Evolutionary conservation across 2,888 invertebrate species (phyloP), one percentile per base, ranked within the genome.

Genomic region (Furcula furcula): DNA sequence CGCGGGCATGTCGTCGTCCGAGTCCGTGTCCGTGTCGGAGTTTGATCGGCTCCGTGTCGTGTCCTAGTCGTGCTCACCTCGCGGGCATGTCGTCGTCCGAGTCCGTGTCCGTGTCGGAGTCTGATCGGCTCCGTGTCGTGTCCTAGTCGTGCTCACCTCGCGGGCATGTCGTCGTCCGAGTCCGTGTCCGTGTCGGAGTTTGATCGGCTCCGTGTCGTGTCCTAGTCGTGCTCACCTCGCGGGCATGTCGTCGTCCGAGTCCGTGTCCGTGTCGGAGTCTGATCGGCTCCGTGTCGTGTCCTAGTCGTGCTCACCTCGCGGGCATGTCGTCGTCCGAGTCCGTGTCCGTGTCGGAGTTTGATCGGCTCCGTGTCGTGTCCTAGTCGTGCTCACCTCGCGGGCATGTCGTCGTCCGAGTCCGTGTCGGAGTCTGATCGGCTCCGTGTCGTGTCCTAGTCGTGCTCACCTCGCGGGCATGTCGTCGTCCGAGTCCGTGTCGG

Each of bases 281-380:
- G 22, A 7, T 6, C 21, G 9, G n/a, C 9, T 1, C 21, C n/a
- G 18, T 18, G 18, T 18, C 18, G 18, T 18, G 18, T 18, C 2
- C 2, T 1, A 3, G 21, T 21, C n/a, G 9, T 7, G 12, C 29
- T 33, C 37, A 72, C 70, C 71, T 69, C 34, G 62, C 57, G 0
- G 30, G 21, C 3, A 61, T 60, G 2, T 64, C 70, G 1, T 64
- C 66, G 7, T 74, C 79, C 1, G 54, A 52, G 19, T 77, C 79
- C 3, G 65, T 69, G 2, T 71, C 84, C 0, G 72, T 68, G 20
- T 86, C 88, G 3, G 75, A 77, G 39, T 82, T n/a, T n/a, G n/a
- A 5, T 18, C 18, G 18, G 18, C 7, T 3, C 6, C 6, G 18
- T 18, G 18, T 18, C 6, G 18, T 18, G 4, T 1, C 22, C n/a